A percentile compares a stretch with the other conserved stretches of the same genome.
These are phyloP conservation scores for Tenebrosternarchus preto DNA, from an alignment of 2,113 vertebrate genomes.

Conservation along the genomic window DNA sequence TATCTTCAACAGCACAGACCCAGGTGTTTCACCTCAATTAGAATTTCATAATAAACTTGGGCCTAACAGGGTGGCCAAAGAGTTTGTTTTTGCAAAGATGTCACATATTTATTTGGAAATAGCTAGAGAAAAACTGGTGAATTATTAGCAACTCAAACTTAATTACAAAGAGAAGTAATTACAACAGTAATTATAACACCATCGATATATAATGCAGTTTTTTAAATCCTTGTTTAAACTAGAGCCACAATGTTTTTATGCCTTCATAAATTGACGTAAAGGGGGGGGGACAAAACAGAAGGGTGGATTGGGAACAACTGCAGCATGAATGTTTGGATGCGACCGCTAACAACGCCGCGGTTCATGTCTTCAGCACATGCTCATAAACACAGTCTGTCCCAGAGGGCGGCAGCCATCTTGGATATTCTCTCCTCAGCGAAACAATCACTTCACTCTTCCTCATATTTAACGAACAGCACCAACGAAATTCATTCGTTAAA, in stretches of 20 bases:
- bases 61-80: not conserved
- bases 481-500: not conserved
- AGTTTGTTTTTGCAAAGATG: not conserved
- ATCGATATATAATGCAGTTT: not conserved
- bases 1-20: not conserved
- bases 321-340: slow-evolving; percentile 13
- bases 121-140: not conserved
- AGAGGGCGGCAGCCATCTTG: slow-evolving; percentile 13
- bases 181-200: not conserved
- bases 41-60: slow-evolving; percentile 6
- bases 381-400: slow-evolving; percentile 14
- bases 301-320: not conserved
- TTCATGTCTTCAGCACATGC: slow-evolving; percentile 15
- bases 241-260: not conserved
- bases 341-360: not conserved
- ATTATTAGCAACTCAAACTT: slow-evolving; percentile 4
- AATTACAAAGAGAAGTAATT: not conserved
- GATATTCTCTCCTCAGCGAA: not conserved
- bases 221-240: slow-evolving; percentile 17
- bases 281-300: not conserved
- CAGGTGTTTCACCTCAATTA: slow-evolving; percentile 16
- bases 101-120: not conserved
- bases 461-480: slow-evolving; percentile 7
- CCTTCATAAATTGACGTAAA: not conserved
- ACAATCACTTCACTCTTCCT: not conserved